Percentiles rank a stretch among this genome's conserved stretches.
Conservation (phyloP, 2,888 invertebrate species). For the Tetragonula carbonaria region DNA sequence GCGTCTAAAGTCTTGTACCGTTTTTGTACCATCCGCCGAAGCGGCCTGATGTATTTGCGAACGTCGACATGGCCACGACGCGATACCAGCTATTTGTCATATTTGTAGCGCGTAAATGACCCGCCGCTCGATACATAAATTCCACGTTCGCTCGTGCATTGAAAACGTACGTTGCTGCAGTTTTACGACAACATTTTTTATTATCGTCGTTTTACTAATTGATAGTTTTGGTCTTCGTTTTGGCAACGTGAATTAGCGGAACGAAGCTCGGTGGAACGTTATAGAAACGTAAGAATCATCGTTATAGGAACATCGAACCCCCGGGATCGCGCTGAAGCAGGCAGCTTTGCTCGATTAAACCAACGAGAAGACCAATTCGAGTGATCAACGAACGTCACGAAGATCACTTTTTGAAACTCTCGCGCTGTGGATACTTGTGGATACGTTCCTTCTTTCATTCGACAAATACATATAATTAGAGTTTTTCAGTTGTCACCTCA, state of each 20-base stretch:
- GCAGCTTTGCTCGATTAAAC: background rate
- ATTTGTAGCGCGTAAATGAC: background rate
- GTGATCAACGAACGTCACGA: background rate
- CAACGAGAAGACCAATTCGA: background rate
- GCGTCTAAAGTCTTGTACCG: slow-evolving; percentile 62
- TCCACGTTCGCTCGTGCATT: background rate
- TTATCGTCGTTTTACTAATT: background rate
- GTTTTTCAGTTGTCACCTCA: no score
- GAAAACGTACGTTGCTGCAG: background rate
- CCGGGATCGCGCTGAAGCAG: background rate
- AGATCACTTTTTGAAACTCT: background rate
- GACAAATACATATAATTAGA: no score
- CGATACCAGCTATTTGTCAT: slow-evolving; percentile 14
- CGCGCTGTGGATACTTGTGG: no score
- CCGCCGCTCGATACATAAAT: background rate
- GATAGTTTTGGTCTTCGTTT: background rate
- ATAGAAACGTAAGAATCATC: background rate
- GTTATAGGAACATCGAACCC: background rate
- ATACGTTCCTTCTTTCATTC: no score
- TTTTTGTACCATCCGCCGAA: slow-evolving; percentile 56
- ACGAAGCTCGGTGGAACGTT: background rate
- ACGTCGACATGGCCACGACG: slow-evolving; percentile 52
- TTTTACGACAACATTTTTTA: background rate
- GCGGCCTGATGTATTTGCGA: slow-evolving; percentile 57
- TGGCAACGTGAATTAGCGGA: background rate